Percentiles rank a stretch among this genome's conserved stretches.
phyloP scores from a whole-genome alignment of 2,797 vertebrate species.

The Propithecus deckenii region DNA sequence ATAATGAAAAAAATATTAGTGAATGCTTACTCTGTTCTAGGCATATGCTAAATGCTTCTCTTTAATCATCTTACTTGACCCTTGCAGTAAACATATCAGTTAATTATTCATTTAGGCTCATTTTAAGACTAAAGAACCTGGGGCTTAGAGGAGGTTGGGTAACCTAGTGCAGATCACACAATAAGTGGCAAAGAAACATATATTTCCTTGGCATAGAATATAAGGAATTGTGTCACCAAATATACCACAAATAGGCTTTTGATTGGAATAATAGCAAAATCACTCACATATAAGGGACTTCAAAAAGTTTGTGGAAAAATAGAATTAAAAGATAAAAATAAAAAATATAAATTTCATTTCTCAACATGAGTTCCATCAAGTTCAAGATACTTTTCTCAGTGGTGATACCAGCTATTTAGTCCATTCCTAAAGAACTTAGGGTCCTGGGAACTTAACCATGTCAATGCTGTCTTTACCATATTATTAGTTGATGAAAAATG shows the following conservation, averaged over 20 bases:
- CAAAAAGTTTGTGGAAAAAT: background rate
- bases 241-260: background rate
- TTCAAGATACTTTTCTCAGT: background rate
- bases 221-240: background rate
- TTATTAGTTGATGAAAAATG: background rate
- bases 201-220: background rate
- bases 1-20: background rate
- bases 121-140: background rate
- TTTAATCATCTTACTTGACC: background rate
- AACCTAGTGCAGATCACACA: background rate
- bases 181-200: background rate
- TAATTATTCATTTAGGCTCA: background rate
- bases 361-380: background rate
- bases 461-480: background rate
- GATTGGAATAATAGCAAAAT: background rate
- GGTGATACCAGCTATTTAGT: background rate
- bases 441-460: background rate
- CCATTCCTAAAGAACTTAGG: background rate
- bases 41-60: background rate
- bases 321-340: background rate
- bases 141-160: background rate
- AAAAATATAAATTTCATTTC: background rate
- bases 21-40: background rate
- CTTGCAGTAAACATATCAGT: background rate
- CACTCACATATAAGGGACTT: background rate